Evolutionary conservation across 2,797 vertebrate genomes (phyloP), one percentile per base, ranked within the genome.

Genomic region (Amblyraja radiata): DNA sequence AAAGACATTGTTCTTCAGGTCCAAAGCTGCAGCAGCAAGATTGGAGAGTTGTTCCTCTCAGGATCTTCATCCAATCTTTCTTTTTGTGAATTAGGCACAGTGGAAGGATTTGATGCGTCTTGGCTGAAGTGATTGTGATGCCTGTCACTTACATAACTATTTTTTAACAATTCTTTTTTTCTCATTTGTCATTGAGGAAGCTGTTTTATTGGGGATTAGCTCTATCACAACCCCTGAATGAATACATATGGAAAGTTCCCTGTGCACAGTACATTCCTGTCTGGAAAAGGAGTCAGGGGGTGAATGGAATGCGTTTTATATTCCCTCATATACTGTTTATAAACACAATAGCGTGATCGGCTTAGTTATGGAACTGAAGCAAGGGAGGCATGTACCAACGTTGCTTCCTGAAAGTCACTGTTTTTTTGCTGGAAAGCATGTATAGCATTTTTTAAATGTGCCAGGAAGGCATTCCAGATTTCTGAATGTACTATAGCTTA

Each of bases 261-360:
- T 61, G 0, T 13, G 68, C 68, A 71, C 65, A 86, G 88, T 39
- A 71, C 88, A 90, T 73, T 90, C 36, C 88, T 76, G 65, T 58
- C 71, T 76, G 65, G 23, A 71, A 16, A 25, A 92, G 28, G 39
- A 76, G 71, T 76, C 68, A 92, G 39, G 90, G 68, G 39, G 36
- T 92, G 54, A 76, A 71, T 91, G 90, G 90, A 76, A 76, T 74
- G 73, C 39, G 46, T 54, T 92, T 92, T 92, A 92, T 92, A 74
- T 92, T 92, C 84, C 90, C 39, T 74, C 90, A 28, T 73, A 74
- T 76, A 92, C 71, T 28, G 13, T 54, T 28, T 23, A 46, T 74
- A 76, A 92, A 76, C 76, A 92, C 39, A 54, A 88, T 36, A 76
- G 46, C 25, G 13, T 76, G 39, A 92, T 92, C 23, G 28, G 90